Evolutionary conservation across 1,140 invertebrate species (phyloP), one percentile per base, ranked within the genome.

Genomic region (Aricia agestis): DNA sequence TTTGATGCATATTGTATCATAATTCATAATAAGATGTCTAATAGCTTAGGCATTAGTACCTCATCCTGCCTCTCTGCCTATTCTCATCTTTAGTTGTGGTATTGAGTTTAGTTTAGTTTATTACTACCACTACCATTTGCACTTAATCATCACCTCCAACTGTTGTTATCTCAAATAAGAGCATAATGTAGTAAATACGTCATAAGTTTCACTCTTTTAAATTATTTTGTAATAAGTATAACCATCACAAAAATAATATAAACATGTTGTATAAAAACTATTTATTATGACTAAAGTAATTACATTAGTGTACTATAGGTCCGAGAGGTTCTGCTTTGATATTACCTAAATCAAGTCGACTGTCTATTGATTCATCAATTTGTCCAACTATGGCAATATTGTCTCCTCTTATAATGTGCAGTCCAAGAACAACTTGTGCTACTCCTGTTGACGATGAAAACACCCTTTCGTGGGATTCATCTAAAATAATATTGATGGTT

Each of bases 361-460:
- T 95, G 89, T 99, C 98, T 74, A 97, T 93, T 76, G 97, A 96
- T 89, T 99, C 97, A 89, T 98, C 97, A 76, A 99, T 94, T 92
- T 98, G 96, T 71, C 98, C 98, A 74, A 99, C 96, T 68, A 98
- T 95, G 36, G 97, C 98, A 94, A 99, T 97, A 93, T 99, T 99
- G 89, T 99, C 98, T 69, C 98, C 98, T 82, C 98, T 93, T 72
- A 99, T 98, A 59, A 99, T 98, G 85, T 99, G 98, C 18, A 99
- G 93, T 32, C 98, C 98, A 25, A 99, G 94, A 72, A 98, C 96
- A 69, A 99, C 98, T 93, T 99, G 98, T 83, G 99, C 98, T 58
- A 99, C 96, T 63, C 98, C 98, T 80, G 96, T 94, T 11, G 95
- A 95, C 15, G 96, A 95, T 70, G 97, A 98, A 87, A 98, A 99